Conservation (phyloP, 2,888 invertebrate species). For the Lithophane socia region DNA sequence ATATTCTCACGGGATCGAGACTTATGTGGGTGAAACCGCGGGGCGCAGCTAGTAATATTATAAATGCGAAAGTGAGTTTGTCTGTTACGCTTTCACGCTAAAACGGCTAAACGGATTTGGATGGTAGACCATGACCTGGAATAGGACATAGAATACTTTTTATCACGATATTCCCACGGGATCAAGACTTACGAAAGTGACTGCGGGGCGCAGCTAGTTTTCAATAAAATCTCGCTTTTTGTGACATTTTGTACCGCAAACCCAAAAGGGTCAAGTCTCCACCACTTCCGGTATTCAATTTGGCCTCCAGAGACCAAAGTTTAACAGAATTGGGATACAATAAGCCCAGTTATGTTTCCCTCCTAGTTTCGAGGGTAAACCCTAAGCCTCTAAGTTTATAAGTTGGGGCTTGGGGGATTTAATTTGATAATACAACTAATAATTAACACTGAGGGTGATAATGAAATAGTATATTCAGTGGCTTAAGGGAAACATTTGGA, state of each 20-base stretch:
- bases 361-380: slow-evolving; percentile 6
- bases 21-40: too few species aligned
- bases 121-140: too few species aligned
- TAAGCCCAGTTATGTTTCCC: slow-evolving; percentile 22
- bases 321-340: slow-evolving; percentile 37
- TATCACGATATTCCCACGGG: too few species aligned
- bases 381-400: slow-evolving; percentile 15
- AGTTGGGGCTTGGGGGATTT: slow-evolving; percentile 10
- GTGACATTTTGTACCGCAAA: slow-evolving; percentile 4
- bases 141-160: too few species aligned
- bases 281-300: slow-evolving; percentile 40
- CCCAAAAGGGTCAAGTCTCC: slow-evolving; percentile 14
- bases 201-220: too few species aligned
- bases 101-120: too few species aligned
- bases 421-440: background rate
- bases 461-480: background rate
- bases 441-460: background rate
- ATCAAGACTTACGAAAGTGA: too few species aligned
- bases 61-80: too few species aligned
- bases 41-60: too few species aligned
- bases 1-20: too few species aligned
- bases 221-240: background rate
- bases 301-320: slow-evolving; percentile 37
- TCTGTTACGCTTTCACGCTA: too few species aligned
- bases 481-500: too few species aligned